Evolutionary conservation across 1,140 invertebrate genomes (phyloP).

Genomic region (Drosophila kikkawai): DNA sequence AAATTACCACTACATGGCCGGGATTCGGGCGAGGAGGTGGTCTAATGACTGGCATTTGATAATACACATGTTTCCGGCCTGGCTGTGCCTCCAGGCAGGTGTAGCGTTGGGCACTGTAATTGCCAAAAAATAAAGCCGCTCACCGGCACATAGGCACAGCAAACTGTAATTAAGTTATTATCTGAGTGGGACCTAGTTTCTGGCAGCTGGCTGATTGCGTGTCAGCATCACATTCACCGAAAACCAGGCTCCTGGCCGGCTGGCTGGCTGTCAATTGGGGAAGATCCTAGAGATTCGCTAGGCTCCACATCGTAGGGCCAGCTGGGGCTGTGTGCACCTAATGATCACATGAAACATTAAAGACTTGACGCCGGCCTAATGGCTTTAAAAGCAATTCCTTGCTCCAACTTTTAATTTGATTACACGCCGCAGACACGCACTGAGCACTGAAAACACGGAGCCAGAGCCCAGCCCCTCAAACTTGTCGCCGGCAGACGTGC

Average conservation of each 20-base stretch:
- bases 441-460: conserved; percentile 40
- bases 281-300: conserved; percentile 26
- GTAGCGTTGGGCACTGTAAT: conserved; percentile 62
- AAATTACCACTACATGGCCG: conserved; percentile 61
- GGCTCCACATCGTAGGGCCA: background rate
- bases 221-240: conserved; percentile 58
- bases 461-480: conserved; percentile 26
- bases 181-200: conserved; percentile 61
- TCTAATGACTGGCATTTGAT: conserved; percentile 79
- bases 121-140: conserved; percentile 60
- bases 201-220: conserved; percentile 76
- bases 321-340: conserved; percentile 9
- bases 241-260: background rate
- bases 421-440: conserved; percentile 77
- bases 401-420: conserved; percentile 79
- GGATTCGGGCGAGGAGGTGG: conserved; percentile 12
- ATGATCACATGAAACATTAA: conserved; percentile 36
- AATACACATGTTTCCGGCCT: conserved; percentile 72
- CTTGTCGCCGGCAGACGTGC: conserved; percentile 53
- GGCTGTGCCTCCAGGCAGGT: conserved; percentile 55
- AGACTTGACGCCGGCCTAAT: conserved; percentile 44
- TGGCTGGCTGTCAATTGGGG: conserved; percentile 53
- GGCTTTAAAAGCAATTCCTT: conserved; percentile 77
- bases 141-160: conserved; percentile 29
- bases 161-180: conserved; percentile 83